Evolutionary conservation across 2,888 invertebrate species (phyloP), one percentile per base, ranked within the genome.

Genomic region (Brachyptera risi): DNA sequence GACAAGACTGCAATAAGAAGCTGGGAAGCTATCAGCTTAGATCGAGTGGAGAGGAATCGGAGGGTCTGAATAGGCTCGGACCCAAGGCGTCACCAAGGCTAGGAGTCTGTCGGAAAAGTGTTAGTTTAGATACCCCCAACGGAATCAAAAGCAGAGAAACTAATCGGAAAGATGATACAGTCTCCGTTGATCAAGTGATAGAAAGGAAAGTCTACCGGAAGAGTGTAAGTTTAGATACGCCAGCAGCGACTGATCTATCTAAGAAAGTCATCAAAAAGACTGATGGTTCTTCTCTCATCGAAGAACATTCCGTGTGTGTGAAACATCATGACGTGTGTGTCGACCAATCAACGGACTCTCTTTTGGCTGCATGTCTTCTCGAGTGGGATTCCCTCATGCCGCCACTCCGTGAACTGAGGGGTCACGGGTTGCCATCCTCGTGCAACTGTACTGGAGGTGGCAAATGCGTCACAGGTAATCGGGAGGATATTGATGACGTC

Each of bases 81-180:
- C 50, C 17, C 31, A 31, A n/a, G 1, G 17, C 42, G 17, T 24
- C 50, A 5, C 27, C 63, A 59, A 66, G 63, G 65, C 65, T 64
- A 40, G 64, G 70, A 57, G 75, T 81, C 35, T 86, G 86, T 71
- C 81, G 87, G 57, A 88, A 88, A 70, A 87, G 87, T 65, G 84
- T 84, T 15, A 88, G 88, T 69, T 78, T 88, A 69, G 88, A 88
- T 78, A 84, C 84, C 1, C 84, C 85, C n/a, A n/a, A n/a, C n/a
- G n/a, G n/a, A n/a, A n/a, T n/a, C n/a, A n/a, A n/a, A n/a, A n/a
- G n/a, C n/a, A n/a, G n/a, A n/a, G n/a, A n/a, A n/a, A n/a, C n/a
- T n/a, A n/a, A n/a, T n/a, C n/a, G n/a, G n/a, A n/a, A n/a, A n/a
- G n/a, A n/a, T n/a, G n/a, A n/a, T n/a, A n/a, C n/a, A 11, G 27